A percentile compares a stretch with the other conserved stretches of the same genome.
Conservation (phyloP, 2,888 invertebrate species). For the Eremobia ochroleuca region DNA sequence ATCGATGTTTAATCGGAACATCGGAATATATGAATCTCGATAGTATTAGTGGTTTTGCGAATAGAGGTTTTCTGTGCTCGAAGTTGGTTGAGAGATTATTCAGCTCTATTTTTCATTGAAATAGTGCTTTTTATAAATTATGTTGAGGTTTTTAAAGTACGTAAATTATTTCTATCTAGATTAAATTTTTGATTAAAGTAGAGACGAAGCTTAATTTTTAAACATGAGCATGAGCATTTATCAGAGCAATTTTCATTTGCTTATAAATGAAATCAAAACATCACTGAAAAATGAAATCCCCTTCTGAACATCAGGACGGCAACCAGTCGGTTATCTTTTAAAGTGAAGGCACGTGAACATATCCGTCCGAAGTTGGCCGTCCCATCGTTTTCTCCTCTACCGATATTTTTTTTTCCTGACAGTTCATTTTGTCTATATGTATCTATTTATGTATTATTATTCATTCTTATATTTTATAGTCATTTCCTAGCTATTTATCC, state of each 20-base stretch:
- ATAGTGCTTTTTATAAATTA: conserved; percentile 27
- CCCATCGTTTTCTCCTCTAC: too few relatives aligned
- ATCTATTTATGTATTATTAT: too few relatives aligned
- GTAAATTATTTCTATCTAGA: conserved; percentile 33
- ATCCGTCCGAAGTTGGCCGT: too few relatives aligned
- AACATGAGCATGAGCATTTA: not conserved
- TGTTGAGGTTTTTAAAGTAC: conserved; percentile 12
- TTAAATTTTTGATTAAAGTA: conserved; percentile 21
- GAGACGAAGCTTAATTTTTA: not conserved
- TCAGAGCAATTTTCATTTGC: conserved; percentile 16
- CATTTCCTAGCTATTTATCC: too few relatives aligned
- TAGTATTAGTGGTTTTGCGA: conserved; percentile 49
- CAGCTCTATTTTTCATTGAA: conserved; percentile 34
- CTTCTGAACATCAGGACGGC: too few relatives aligned
- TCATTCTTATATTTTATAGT: too few relatives aligned
- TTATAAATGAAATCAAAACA: conserved; percentile 9
- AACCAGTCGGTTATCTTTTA: too few relatives aligned
- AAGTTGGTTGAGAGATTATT: conserved; percentile 21
- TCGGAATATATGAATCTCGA: conserved; percentile 54
- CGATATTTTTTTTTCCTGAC: too few relatives aligned
- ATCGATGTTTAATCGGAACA: conserved; percentile 66
- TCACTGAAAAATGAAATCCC: not conserved
- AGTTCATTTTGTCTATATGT: too few relatives aligned
- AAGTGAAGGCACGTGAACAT: too few relatives aligned
- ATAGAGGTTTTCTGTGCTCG: conserved; percentile 22